phyloP scores from a whole-genome alignment of 2,888 invertebrate genomes.

The Prosopocoilus inquinatus region DNA sequence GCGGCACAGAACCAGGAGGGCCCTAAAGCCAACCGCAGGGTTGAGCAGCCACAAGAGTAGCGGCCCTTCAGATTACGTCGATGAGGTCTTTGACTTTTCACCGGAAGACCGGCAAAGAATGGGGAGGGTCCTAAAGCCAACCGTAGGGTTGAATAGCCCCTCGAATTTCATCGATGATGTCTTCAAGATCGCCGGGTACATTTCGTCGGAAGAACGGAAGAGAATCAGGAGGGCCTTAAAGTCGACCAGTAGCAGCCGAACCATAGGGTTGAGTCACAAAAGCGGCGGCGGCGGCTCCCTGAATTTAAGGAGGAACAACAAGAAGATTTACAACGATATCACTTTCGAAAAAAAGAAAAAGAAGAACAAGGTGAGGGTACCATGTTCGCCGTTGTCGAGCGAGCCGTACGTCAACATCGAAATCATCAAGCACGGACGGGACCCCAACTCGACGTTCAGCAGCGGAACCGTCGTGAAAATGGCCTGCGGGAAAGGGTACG shows the following conservation, averaged over 20 bases:
- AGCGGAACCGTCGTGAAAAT: conserved; percentile 75
- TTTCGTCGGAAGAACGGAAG: conserved; percentile 3
- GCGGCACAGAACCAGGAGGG: conserved; percentile 20
- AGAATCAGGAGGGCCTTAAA: conserved; percentile 21
- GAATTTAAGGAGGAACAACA: conserved; percentile 38
- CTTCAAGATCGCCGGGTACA: conserved; percentile 19
- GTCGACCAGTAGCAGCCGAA: conserved; percentile 27
- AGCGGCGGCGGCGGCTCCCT: conserved; percentile 38
- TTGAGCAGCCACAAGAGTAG: conserved; percentile 39
- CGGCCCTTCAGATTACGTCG: no score
- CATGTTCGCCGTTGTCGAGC: conserved; percentile 66
- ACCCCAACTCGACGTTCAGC: conserved; percentile 69
- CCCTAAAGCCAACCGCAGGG: conserved; percentile 22
- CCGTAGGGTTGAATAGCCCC: no score
- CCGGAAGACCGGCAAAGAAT: no score
- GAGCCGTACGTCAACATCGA: conserved; percentile 69
- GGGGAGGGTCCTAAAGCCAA: no score
- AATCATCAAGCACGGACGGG: conserved; percentile 68
- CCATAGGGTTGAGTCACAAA: conserved; percentile 35
- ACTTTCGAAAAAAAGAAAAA: conserved; percentile 26
- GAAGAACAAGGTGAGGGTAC: conserved; percentile 51
- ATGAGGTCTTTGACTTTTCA: no score
- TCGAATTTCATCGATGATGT: conserved; percentile 24
- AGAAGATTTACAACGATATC: conserved; percentile 31
- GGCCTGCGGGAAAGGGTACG: conserved; percentile 76